Evolutionary conservation across 2,888 invertebrate species (phyloP), one percentile per base, ranked within the genome.

Genomic region (Anticlea derivata): DNA sequence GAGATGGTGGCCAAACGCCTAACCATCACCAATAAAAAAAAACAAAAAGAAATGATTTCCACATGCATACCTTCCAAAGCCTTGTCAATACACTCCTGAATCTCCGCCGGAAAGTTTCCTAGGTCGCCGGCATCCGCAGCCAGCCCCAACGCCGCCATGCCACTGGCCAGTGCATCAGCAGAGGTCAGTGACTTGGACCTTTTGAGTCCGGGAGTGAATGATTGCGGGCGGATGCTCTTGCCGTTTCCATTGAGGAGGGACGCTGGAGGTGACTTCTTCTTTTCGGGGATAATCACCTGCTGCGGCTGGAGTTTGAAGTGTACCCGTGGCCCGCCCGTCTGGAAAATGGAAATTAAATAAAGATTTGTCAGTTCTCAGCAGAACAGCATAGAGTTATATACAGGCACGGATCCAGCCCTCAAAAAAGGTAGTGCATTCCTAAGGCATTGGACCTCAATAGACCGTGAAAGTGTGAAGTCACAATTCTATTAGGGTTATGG

Each of bases 171-270:
- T 7, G 94, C 93, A 71, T 96, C 96, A 0, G 95, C 94, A 0
- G 96, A 94, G 6, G 95, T 95, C 65, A 96, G 81, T 49, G 96
- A 96, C 81, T 96, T 96, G 53, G 96, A 96, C 37, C 96, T 92
- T 83, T 96, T 96, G 55, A 96, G 78, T n/a, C 92, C 84, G 7
- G 89, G 80, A 35, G 86, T 72, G 69, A 85, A 86, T 13, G 81
- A 76, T 68, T 84, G 87, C 22, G 88, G 86, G 27, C 88, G 81
- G 52, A 86, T 70, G 63, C 81, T 85, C 73, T 84, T 86, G 56
- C 87, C 86, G 48, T 84, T 87, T 37, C 89, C 89, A 52, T 90
- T 90, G 44, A 83, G 78, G 7, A 89, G 67, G 0, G 89, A 78
- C 50, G 86, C 73, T 10, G 91, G 83, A 0, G 90, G 83, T 1